A percentile compares a stretch with the other conserved stretches of the same genome.
phyloP scores from a whole-genome alignment of 2,113 vertebrate genomes.

The Cairina moschata region DNA sequence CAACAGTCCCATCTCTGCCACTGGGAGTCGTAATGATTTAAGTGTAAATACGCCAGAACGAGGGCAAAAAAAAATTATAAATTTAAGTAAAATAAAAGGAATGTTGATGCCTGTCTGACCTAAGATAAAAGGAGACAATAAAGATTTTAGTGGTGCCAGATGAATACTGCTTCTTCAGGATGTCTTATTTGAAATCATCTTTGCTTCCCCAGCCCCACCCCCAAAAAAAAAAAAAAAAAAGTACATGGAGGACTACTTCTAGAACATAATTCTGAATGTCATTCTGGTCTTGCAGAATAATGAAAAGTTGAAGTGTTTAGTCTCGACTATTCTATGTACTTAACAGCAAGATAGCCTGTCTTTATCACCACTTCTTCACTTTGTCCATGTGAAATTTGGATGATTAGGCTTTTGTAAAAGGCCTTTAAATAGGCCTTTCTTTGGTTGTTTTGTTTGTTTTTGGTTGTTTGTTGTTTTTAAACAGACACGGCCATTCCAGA shows the following conservation, averaged over 20 bases:
- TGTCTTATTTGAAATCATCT: neutral
- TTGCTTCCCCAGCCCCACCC: neutral
- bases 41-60: neutral
- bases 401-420: neutral
- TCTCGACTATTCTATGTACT: neutral
- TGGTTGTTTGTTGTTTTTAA: neutral
- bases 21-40: neutral
- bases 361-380: neutral
- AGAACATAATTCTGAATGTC: neutral
- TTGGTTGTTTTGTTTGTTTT: neutral
- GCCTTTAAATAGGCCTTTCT: fast-evolving
- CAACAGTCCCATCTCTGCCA: neutral
- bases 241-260: neutral
- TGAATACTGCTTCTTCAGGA: neutral
- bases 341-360: neutral
- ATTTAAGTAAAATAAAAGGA: neutral
- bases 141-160: neutral
- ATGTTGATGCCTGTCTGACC: neutral
- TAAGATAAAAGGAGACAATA: neutral
- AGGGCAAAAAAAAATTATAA: neutral
- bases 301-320: neutral
- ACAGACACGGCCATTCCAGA: neutral
- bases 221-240: neutral
- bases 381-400: neutral
- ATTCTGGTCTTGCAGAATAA: neutral